These are phyloP conservation scores for Perizoma affinitatum DNA, from an alignment of 2,888 invertebrate genomes.

Conservation along the genomic window DNA sequence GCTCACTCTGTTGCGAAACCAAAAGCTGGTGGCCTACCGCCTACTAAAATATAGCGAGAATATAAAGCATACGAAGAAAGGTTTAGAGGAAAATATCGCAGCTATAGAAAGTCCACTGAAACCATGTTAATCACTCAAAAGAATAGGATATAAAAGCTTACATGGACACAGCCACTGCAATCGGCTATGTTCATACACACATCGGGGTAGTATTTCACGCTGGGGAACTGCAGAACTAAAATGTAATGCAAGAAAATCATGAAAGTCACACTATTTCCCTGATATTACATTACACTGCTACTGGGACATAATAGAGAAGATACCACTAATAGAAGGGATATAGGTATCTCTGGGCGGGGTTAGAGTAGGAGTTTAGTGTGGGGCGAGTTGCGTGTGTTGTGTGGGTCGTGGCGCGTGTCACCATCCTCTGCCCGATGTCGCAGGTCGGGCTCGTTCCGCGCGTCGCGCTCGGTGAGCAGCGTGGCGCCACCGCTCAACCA, in stretches of 20 bases:
- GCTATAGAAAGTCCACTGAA: not conserved
- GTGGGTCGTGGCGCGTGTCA: conserved; percentile 48
- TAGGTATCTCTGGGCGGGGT: too few relatives aligned
- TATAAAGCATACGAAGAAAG: not conserved
- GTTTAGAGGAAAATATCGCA: too few relatives aligned
- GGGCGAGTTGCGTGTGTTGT: conserved; percentile 10
- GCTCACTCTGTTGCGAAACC: conserved; percentile 50
- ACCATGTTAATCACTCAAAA: not conserved
- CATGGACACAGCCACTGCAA: too few relatives aligned
- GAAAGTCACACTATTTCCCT: too few relatives aligned
- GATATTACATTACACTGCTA: too few relatives aligned
- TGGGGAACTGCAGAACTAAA: too few relatives aligned
- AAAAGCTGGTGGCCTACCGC: conserved; percentile 59
- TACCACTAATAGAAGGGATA: too few relatives aligned
- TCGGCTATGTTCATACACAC: too few relatives aligned
- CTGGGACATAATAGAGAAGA: too few relatives aligned
- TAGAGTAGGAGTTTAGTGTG: not conserved
- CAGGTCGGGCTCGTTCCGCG: conserved; percentile 98
- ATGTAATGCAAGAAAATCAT: too few relatives aligned
- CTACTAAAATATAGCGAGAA: not conserved
- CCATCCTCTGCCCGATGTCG: conserved; percentile 84
- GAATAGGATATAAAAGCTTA: too few relatives aligned
- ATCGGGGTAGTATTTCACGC: too few relatives aligned
- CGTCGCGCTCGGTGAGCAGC: conserved; percentile 92
- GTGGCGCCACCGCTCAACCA: conserved; percentile 86